phyloP scores from a whole-genome alignment of 2,113 vertebrate genomes.

The Eupsittula cactorum region DNA sequence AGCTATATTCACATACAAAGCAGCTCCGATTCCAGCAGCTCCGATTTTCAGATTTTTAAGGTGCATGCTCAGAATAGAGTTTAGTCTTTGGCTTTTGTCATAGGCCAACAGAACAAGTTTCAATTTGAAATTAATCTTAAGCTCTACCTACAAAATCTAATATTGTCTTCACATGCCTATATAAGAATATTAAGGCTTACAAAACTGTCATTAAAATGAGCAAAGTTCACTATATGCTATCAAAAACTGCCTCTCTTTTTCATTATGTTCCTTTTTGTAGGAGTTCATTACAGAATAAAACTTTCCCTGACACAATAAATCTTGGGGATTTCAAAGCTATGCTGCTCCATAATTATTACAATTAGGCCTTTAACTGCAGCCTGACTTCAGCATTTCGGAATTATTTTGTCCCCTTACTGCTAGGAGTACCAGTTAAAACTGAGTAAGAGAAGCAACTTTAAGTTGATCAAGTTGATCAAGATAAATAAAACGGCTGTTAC shows the following conservation, averaged over 20 bases:
- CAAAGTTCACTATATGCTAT: background rate
- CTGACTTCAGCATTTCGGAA: background rate
- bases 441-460: background rate
- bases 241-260: background rate
- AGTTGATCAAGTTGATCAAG: background rate
- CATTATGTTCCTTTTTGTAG: background rate
- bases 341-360: background rate
- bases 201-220: background rate
- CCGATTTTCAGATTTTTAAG: background rate
- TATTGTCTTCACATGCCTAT: background rate
- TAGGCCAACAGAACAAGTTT: background rate
- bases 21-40: background rate
- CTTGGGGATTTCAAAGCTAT: background rate
- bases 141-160: background rate
- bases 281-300: background rate
- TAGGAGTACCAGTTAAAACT: background rate
- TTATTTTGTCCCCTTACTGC: rapidly evolving
- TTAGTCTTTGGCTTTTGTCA: background rate
- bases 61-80: background rate
- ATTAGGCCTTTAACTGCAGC: background rate
- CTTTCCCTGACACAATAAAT: background rate
- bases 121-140: background rate
- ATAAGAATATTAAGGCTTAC: background rate
- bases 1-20: background rate
- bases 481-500: background rate